Percentiles rank a stretch among this genome's conserved stretches.
Conservation (phyloP, 2,113 vertebrate genomes). For the Trichechus manatus region DNA sequence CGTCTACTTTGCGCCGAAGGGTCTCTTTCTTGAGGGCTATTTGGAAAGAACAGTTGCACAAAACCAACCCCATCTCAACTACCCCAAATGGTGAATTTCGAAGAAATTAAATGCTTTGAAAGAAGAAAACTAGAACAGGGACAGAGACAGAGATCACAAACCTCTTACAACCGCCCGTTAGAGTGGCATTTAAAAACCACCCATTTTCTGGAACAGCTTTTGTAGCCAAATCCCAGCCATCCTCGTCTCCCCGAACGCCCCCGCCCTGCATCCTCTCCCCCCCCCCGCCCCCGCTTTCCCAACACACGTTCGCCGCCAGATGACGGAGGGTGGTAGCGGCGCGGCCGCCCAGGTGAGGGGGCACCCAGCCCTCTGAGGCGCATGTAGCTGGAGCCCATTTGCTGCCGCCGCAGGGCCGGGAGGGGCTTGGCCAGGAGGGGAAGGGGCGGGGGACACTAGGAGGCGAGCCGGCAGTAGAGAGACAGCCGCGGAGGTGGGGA, state of each 20-base stretch:
- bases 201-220: background rate
- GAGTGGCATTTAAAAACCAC: background rate
- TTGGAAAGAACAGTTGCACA: background rate
- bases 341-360: conserved; percentile 53
- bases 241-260: background rate
- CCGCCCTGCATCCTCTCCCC: background rate
- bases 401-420: background rate
- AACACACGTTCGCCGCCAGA: too few species aligned
- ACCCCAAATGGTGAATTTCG: background rate
- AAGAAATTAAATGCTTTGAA: conserved; percentile 14
- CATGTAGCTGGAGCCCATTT: background rate
- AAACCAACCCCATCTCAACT: background rate
- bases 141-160: background rate
- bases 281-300: background rate
- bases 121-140: background rate
- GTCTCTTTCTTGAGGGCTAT: background rate
- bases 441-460: conserved; percentile 70
- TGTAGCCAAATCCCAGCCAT: background rate
- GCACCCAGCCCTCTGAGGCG: background rate
- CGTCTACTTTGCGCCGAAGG: background rate
- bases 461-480: background rate
- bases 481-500: background rate
- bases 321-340: background rate
- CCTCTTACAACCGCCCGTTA: background rate
- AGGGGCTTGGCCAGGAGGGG: background rate